A percentile compares a stretch with the other conserved stretches of the same genome.
phyloP scores from a whole-genome alignment of 2,113 vertebrate genomes.

The Microtus richardsoni region DNA sequence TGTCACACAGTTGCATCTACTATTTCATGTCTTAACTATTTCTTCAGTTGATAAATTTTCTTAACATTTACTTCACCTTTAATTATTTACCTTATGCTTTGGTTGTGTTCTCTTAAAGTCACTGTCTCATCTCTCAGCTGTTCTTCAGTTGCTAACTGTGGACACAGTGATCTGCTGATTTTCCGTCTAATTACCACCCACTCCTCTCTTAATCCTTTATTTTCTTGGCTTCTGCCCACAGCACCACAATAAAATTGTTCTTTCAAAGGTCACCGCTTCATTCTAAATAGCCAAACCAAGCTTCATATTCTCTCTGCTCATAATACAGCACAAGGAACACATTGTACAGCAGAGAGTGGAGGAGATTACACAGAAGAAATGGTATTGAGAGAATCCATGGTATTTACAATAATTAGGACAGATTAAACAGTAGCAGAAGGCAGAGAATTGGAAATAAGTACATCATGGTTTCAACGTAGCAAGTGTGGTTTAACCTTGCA shows the following conservation, averaged over 20 bases:
- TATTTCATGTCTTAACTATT: constrained; percentile 35
- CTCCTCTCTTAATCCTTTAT: constrained; percentile 42
- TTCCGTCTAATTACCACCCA: constrained; percentile 40
- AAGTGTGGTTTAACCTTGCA: background rate
- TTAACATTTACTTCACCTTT: constrained; percentile 6
- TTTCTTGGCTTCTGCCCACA: background rate
- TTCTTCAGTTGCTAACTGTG: background rate
- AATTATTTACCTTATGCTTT: constrained; percentile 10
- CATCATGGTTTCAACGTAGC: background rate
- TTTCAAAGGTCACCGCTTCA: constrained; percentile 52
- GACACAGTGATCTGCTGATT: background rate
- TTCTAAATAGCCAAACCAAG: constrained; percentile 29
- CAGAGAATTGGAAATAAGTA: background rate
- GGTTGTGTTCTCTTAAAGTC: background rate
- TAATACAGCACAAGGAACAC: background rate
- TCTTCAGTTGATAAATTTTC: constrained; percentile 11
- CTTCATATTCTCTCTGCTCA: background rate
- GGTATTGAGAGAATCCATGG: constrained; percentile 19
- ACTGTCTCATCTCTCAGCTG: background rate
- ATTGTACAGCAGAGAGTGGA: background rate
- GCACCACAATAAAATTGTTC: constrained; percentile 14
- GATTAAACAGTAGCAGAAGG: background rate
- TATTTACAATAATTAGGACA: constrained; percentile 10
- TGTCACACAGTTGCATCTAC: background rate
- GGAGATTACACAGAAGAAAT: background rate